Evolutionary conservation across 2,888 invertebrate species (phyloP).

Genomic region (Drosophila anceps): DNA sequence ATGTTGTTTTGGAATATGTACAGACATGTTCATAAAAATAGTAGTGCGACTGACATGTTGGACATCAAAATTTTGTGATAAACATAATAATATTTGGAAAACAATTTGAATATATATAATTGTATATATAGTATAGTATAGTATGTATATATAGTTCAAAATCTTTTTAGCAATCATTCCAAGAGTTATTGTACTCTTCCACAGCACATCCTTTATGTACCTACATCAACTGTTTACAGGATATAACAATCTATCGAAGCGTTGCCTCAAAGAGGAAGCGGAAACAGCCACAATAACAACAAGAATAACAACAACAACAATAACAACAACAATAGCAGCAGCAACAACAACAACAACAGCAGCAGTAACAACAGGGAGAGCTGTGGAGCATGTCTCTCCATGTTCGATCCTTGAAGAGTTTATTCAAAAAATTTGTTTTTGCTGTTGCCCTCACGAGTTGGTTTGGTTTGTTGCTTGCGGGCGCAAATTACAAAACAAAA

Average conservation of each 20-base stretch:
- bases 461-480: conserved; percentile 57
- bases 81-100: too few species aligned
- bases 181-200: too few species aligned
- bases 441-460: conserved; percentile 35
- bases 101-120: too few species aligned
- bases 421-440: conserved; percentile 31
- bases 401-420: conserved; percentile 67
- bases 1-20: too few species aligned
- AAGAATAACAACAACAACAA: conserved; percentile 20
- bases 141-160: too few species aligned
- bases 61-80: too few species aligned
- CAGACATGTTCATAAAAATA: too few species aligned
- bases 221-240: not conserved
- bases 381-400: conserved; percentile 22
- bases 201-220: not conserved
- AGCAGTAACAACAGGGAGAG: not conserved
- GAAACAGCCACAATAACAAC: conserved; percentile 67
- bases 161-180: too few species aligned
- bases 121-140: too few species aligned
- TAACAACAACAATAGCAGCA: conserved; percentile 26
- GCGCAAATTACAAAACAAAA: conserved; percentile 72
- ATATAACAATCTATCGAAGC: conserved; percentile 19
- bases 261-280: conserved; percentile 62
- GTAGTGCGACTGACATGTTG: too few species aligned
- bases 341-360: conserved; percentile 18